Conservation (phyloP, 2,888 invertebrate species). For the Nephrotoma guestfalica region DNA sequence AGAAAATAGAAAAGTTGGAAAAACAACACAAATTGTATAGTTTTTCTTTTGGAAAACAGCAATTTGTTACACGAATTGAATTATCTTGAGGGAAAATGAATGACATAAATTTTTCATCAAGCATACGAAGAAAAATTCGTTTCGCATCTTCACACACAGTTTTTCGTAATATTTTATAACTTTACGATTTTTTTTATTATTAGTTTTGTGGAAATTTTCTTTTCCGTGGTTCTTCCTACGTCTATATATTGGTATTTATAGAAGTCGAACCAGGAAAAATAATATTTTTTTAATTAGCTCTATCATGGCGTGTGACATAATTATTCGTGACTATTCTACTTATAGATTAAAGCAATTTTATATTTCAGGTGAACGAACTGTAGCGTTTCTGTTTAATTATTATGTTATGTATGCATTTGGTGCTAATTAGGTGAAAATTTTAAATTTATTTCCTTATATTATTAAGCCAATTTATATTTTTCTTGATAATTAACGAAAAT, state of each 20-base stretch:
- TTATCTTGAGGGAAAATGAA: background rate
- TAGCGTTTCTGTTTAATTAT: background rate
- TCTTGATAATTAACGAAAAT: background rate
- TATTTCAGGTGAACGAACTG: background rate
- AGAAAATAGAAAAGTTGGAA: background rate
- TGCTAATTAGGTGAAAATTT: background rate
- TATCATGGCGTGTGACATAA: background rate
- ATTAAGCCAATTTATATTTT: background rate
- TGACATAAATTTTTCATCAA: background rate
- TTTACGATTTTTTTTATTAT: background rate
- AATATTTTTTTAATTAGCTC: background rate
- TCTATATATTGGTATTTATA: background rate
- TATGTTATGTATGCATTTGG: background rate
- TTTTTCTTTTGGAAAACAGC: background rate
- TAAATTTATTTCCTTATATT: background rate
- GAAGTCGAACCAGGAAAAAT: background rate
- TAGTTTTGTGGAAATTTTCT: background rate
- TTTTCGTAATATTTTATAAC: background rate
- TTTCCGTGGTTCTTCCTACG: background rate
- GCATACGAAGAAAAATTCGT: background rate
- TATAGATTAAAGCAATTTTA: background rate
- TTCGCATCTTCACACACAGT: background rate
- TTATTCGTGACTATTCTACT: background rate
- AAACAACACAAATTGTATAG: background rate
- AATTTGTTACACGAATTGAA: background rate